Conservation (phyloP, 2,888 invertebrate genomes). For the Troilus luridus region DNA sequence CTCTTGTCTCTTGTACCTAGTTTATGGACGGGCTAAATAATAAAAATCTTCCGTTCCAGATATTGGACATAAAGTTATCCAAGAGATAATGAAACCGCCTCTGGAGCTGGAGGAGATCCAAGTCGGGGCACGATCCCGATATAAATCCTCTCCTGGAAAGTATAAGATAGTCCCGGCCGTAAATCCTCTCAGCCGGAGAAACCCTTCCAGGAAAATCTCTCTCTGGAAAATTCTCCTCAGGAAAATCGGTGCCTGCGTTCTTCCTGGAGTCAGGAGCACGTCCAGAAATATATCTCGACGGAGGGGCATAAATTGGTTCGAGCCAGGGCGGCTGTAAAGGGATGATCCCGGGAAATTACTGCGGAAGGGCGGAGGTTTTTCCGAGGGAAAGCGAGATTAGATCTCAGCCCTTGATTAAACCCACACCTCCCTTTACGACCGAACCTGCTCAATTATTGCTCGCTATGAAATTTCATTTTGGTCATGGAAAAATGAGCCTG, state of each 20-base stretch:
- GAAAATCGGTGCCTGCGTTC: conserved; percentile 19
- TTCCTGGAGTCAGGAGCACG: conserved; percentile 1
- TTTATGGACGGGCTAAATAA: background rate
- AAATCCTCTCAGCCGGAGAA: background rate
- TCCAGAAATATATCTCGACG: conserved; percentile 2
- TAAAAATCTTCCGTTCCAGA: background rate
- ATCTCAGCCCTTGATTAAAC: conserved; percentile 29
- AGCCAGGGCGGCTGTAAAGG: conserved; percentile 29
- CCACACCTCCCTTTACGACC: conserved; percentile 14
- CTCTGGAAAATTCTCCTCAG: conserved; percentile 9
- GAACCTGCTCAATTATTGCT: background rate
- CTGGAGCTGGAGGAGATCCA: background rate
- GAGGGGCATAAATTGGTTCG: conserved; percentile 22
- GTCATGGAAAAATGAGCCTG: background rate
- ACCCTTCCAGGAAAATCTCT: background rate
- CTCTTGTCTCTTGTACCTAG: background rate
- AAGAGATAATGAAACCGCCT: conserved; percentile 13
- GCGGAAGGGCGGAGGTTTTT: background rate
- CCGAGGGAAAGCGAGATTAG: conserved; percentile 24
- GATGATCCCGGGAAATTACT: conserved; percentile 36
- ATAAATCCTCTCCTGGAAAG: conserved; percentile 17
- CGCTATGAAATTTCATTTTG: conserved; percentile 36
- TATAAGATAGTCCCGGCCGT: conserved; percentile 49
- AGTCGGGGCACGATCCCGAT: conserved; percentile 41
- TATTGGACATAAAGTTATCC: conserved; percentile 50